phyloP scores from a whole-genome alignment of 2,797 vertebrate species.

The Diplodus sargus region DNA sequence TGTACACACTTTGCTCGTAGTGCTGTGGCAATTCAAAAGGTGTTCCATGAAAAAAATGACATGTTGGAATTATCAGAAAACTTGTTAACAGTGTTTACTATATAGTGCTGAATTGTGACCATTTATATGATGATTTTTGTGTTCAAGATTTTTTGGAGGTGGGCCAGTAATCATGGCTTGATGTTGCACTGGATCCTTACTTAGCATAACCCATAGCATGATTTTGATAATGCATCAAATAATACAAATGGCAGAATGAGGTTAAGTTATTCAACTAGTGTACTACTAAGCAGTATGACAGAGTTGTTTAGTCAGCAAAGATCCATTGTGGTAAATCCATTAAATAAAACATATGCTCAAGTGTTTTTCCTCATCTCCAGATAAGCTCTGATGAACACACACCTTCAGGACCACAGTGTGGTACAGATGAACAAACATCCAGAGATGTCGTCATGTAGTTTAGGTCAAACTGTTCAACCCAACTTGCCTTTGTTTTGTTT shows the following conservation, averaged over 20 bases:
- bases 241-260: too few relatives aligned
- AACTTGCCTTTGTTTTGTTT: not conserved
- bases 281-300: too few relatives aligned
- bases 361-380: slow-evolving; percentile 46
- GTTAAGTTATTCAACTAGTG: too few relatives aligned
- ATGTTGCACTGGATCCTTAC: too few relatives aligned
- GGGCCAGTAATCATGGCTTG: too few relatives aligned
- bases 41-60: not conserved
- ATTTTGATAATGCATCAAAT: not conserved
- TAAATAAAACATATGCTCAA: not conserved
- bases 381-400: slow-evolving; percentile 33
- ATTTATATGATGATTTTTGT: too few relatives aligned
- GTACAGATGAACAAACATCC: slow-evolving; percentile 2
- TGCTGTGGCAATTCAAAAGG: too few relatives aligned
- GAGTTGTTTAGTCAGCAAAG: not conserved
- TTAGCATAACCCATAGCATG: not conserved
- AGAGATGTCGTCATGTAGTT: not conserved
- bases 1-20: too few relatives aligned
- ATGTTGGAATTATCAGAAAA: not conserved
- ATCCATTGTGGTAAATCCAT: not conserved
- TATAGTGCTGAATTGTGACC: too few relatives aligned
- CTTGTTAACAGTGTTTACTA: too few relatives aligned
- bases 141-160: too few relatives aligned
- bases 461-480: not conserved
- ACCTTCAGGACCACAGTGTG: not conserved